Base-by-base conservation (phyloP, 2,888 invertebrate species). In the Enchytraeus crypticus region DNA sequence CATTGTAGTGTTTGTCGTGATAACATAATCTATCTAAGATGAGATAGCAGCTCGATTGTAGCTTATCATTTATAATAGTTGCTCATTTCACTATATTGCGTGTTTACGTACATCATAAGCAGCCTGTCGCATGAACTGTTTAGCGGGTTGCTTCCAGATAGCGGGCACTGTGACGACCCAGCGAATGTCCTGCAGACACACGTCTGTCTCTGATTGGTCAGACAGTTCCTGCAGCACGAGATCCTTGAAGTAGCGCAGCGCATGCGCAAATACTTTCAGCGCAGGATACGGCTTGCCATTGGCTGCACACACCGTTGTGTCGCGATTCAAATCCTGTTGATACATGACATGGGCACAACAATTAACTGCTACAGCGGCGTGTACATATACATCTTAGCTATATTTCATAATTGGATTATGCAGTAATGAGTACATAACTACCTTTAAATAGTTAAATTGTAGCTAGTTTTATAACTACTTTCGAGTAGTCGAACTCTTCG, bases 131-230 rank as follows among this genome's bases (percentile, higher is more conserved):
- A 84, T 82, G 69, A 84, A 82, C 72, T 83, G 83, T 66, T 83
- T 83, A 32, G 83, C 83, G 33, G 81, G 81, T 59, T 82, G 82
- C 57, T 81, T 80, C 83, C 83, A 84, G 56, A 83, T 81, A 32
- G 83, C 83, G 1, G 84, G 84, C 5, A 84, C 83, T 0, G 83
- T 84, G 45, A 84, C 73, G 38, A 84, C 82, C 83, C 83, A 84
- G 30, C 82, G 69, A 26, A 84, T 78, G 68, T 82, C 81, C 65
- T 81, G 80, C 62, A 78, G 74, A 2, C 77, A 66, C 14, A 81
- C 76, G 51, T 69, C 71, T 21, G 76, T 75, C 1, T 79, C 80
- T 18, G 81, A 79, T 66, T 82, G 81, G 71, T 83, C 83, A 29
- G 77, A 76, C 54, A 84, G 74, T 69, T 84, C 83, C 59, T 77